Base-by-base conservation (phyloP, 2,888 invertebrate genomes). In the Synanthedon myopaeformis region DNA sequence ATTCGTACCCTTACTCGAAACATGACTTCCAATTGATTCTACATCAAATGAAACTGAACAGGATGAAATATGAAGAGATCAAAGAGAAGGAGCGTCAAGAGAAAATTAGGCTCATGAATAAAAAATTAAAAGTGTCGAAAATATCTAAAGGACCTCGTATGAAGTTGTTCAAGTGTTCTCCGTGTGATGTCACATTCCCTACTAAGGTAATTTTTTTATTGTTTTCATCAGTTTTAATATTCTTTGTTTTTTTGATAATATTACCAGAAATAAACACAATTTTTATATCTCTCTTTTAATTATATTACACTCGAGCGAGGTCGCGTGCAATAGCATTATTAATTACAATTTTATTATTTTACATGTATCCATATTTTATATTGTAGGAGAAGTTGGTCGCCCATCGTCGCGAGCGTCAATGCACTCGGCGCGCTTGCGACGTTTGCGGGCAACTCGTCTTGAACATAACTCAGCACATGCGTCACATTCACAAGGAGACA, bases 1-100 rank as follows among this genome's bases (percentile, higher is more conserved):
- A 77, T 58, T 77, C 79, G 48, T 87, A 86, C 63, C 87, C 87
- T 62, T 85, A 87, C 67, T 87, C 87, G 23, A 87, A 83, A 65
- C 85, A 82, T 67, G 85, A 87, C 55, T 87, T 87, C 59, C 82
- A 86, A 65, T 59, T 82, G 50, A 85, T 87, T 55, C 60, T 87
- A 53, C 79, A 85, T 61, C 73, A 85, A 58, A 83, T 87, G 71
- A 86, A 83, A 59, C 61, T 76, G 42, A 81, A 78, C 56, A 67
- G 81, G 52, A 62, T 79, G 58, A 79, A 76, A 55, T 61, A 69
- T 35, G 83, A 82, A 58, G 76, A 82, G 55, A 67, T 72, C 51
- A 69, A 62, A 54, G 76, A 77, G 42, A 71, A 63, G 54, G 69
- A 71, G 56, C 64, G 73, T 19, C 72, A 77, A 57, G 78, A 65